Evolutionary conservation across 2,888 invertebrate species (phyloP), one percentile per base, ranked within the genome.

Genomic region (Boloria euphrosyne): DNA sequence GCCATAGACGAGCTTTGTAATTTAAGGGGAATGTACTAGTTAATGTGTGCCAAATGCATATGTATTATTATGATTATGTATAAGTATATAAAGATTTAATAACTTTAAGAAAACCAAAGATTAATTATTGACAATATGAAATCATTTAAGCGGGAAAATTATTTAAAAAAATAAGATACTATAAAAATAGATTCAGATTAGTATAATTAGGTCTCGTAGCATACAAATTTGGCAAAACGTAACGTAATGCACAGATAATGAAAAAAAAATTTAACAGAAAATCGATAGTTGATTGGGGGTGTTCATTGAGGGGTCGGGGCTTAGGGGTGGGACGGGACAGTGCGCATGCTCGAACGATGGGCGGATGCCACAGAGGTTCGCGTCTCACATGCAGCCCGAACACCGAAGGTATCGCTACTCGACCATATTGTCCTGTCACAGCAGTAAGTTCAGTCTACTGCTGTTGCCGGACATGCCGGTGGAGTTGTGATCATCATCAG

Each of bases 371-470:
- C 84, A 86, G 83, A 79, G 83, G 79, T 77, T 78, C 71, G 66
- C 87, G 84, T 86, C 84, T 91, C 93, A 93, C 93, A 93, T 91
- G 91, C 90, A 87, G 85, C 81, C 86, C 86, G 89, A 85, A 90
- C 79, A 84, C 89, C 89, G 87, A 75, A 80, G 75, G 75, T 75
- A 71, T 73, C 78, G 76, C 80, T 74, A 88, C 89, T 93, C 94
- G 95, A 94, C 94, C 96, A 97, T 97, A 97, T 97, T 97, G 97
- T 97, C 97, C 97, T 97, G 97, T 97, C 97, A 97, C 97, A 97
- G 97, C 97, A 97, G 97, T 97, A 97, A 95, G 95, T 93, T 69
- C 76, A 90, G 83, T 87, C 93, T 97, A 97, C 97, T 97, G 97
- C 96, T 97, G 96, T 95, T 94, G 94, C 96, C 94, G 96, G 97